Percentiles rank a stretch among this genome's conserved stretches.
Conservation (phyloP, 2,797 vertebrate genomes). For the Merluccius polli region DNA sequence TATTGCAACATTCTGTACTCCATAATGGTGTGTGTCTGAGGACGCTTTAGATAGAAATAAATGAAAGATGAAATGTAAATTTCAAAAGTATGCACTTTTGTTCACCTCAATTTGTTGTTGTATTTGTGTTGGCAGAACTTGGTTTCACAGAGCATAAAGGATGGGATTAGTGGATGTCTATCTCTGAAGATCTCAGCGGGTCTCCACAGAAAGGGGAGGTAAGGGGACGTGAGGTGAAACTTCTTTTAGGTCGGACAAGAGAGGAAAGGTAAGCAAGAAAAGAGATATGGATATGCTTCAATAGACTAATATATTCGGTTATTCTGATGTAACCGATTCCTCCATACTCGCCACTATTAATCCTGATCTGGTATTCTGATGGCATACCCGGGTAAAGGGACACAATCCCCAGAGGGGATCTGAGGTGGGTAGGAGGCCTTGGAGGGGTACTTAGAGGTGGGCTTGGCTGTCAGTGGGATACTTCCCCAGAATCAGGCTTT, state of each 20-base stretch:
- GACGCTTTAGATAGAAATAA: neutral
- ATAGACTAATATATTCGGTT: no score
- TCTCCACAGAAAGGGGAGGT: conserved; percentile 47
- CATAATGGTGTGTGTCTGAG: neutral
- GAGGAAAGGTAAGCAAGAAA: conserved; percentile 30
- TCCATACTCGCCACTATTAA: conserved; percentile 50
- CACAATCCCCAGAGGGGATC: conserved; percentile 35
- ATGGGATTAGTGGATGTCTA: conserved; percentile 62
- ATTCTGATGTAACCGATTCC: conserved; percentile 53
- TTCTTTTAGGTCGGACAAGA: conserved; percentile 32
- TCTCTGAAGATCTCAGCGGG: conserved; percentile 64
- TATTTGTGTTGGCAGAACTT: neutral
- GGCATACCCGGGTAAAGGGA: conserved; percentile 54
- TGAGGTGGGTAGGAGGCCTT: conserved; percentile 41
- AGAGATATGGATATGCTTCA: conserved; percentile 50
- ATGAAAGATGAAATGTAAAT: neutral
- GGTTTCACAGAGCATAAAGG: conserved; percentile 55
- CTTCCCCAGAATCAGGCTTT: conserved; percentile 54
- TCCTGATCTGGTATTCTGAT: conserved; percentile 62
- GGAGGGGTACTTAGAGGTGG: conserved; percentile 44
- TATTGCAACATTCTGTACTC: neutral
- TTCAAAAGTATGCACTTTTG: no score
- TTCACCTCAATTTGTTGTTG: neutral
- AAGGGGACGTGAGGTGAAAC: conserved; percentile 47
- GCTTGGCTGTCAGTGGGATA: conserved; percentile 45